Evolutionary conservation across 2,888 invertebrate genomes (phyloP).

Genomic region (Schizotus pectinicornis): DNA sequence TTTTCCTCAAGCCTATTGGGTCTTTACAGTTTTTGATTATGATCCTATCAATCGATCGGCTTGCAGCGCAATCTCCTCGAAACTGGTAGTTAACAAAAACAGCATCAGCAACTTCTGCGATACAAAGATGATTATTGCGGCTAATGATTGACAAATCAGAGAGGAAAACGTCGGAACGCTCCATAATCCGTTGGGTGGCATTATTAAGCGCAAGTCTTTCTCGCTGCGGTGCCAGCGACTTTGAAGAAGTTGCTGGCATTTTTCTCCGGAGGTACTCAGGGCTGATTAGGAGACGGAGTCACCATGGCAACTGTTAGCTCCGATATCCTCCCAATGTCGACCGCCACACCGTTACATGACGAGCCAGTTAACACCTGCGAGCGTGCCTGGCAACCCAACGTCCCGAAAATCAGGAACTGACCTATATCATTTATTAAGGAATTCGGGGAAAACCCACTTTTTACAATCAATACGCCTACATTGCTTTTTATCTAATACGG

Average conservation of each 20-base stretch:
- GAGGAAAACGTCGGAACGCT: background rate
- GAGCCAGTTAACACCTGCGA: slow-evolving; percentile 32
- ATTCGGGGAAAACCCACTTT: background rate
- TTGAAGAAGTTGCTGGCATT: slow-evolving; percentile 29
- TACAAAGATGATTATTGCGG: slow-evolving; percentile 12
- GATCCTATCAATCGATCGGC: background rate
- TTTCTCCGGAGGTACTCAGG: slow-evolving; percentile 29
- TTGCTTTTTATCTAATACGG: too few species aligned
- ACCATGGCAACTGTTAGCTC: slow-evolving; percentile 29
- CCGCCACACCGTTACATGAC: slow-evolving; percentile 27
- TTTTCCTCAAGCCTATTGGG: too few species aligned
- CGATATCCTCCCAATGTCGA: slow-evolving; percentile 27
- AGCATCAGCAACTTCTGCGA: background rate
- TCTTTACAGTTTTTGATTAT: background rate
- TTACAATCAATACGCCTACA: background rate
- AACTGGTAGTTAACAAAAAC: slow-evolving; percentile 5
- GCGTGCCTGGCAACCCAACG: slow-evolving; percentile 29
- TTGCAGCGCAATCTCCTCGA: slow-evolving; percentile 2
- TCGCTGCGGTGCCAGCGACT: slow-evolving; percentile 12
- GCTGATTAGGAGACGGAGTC: slow-evolving; percentile 29
- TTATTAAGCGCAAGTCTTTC: slow-evolving; percentile 21
- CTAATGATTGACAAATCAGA: slow-evolving; percentile 20
- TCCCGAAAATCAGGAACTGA: slow-evolving; percentile 38
- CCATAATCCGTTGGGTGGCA: slow-evolving; percentile 12
- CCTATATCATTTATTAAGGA: slow-evolving; percentile 31